Evolutionary conservation across 2,888 invertebrate species (phyloP).

Genomic region (Alviniconcha strummeri): DNA sequence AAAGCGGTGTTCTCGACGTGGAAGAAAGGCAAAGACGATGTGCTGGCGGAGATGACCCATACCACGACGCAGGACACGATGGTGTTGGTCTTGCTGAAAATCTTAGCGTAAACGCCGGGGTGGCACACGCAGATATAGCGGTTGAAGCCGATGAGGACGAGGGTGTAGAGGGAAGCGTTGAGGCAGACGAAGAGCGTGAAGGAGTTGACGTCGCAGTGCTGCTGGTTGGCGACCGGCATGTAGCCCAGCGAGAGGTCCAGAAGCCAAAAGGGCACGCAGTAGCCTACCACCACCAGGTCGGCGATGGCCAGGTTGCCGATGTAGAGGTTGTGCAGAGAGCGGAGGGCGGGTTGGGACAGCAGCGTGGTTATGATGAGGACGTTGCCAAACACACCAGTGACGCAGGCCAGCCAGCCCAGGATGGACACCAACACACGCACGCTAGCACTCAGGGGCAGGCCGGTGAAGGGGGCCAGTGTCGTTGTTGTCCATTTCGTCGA

Average conservation of each 20-base stretch:
- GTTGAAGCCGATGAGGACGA: slow-evolving; percentile 37
- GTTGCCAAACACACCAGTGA: slow-evolving; percentile 35
- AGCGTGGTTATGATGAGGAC: slow-evolving; percentile 34
- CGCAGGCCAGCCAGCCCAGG: slow-evolving; percentile 25
- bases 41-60: slow-evolving; percentile 23
- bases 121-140: slow-evolving; percentile 37
- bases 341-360: slow-evolving; percentile 26
- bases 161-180: slow-evolving; percentile 30
- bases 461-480: not conserved
- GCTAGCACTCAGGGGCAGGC: not conserved
- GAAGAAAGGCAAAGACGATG: slow-evolving; percentile 24
- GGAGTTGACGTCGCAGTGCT: slow-evolving; percentile 23
- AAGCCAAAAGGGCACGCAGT: slow-evolving; percentile 32
- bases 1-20: slow-evolving; percentile 14
- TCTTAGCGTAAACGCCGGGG: slow-evolving; percentile 3
- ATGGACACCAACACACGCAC: slow-evolving; percentile 13
- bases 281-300: slow-evolving; percentile 33
- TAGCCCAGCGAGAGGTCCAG: slow-evolving; percentile 28
- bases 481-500: not conserved
- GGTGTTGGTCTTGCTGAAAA: slow-evolving; percentile 27
- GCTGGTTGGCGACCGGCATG: slow-evolving; percentile 7
- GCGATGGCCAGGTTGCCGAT: slow-evolving; percentile 37
- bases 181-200: slow-evolving; percentile 3
- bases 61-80: slow-evolving; percentile 6
- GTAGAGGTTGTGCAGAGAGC: slow-evolving; percentile 36